Evolutionary conservation across 1,140 invertebrate genomes (phyloP).

Genomic region (Centruroides sculpturatus): DNA sequence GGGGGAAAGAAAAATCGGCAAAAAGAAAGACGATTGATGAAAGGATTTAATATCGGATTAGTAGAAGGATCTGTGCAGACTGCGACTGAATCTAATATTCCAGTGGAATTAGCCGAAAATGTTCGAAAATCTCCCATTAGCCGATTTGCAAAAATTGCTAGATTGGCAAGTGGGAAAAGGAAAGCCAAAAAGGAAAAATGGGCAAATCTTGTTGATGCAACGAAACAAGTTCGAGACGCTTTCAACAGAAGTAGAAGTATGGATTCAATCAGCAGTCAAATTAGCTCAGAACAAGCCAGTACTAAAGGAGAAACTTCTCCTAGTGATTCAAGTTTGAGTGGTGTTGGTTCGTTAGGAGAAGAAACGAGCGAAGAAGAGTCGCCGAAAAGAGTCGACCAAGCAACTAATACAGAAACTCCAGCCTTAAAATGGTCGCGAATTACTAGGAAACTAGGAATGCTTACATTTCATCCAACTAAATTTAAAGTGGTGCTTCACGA

Average conservation of each 20-base stretch:
- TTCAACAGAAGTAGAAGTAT: conserved; percentile 15
- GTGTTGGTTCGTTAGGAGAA: background rate
- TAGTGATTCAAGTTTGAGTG: conserved; percentile 1
- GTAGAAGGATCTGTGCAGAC: conserved; percentile 17
- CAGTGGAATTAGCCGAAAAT: conserved; percentile 4
- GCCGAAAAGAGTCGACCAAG: conserved; percentile 2
- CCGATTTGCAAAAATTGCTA: conserved; percentile 10
- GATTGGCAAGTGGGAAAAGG: conserved; percentile 10
- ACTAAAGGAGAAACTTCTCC: background rate
- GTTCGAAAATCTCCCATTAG: conserved; percentile 5
- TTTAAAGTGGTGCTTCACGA: conserved; percentile 1
- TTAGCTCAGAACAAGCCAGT: conserved; percentile 6
- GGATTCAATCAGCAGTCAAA: conserved; percentile 16
- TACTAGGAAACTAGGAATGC: conserved; percentile 5
- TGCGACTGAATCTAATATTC: conserved; percentile 12
- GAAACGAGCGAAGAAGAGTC: background rate
- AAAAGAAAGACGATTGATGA: conserved; percentile 80
- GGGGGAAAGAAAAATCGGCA: conserved; percentile 78
- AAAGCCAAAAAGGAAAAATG: conserved; percentile 9
- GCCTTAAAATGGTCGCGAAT: conserved; percentile 13
- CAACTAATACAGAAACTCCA: conserved; percentile 15
- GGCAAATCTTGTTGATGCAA: conserved; percentile 15
- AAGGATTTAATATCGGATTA: conserved; percentile 60
- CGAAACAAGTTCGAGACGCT: conserved; percentile 11
- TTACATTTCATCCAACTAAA: conserved; percentile 3